Conservation (phyloP, 37 sponge, comb jelly and placozoan species). For the Chondrilla cf. caribensis region DNA sequence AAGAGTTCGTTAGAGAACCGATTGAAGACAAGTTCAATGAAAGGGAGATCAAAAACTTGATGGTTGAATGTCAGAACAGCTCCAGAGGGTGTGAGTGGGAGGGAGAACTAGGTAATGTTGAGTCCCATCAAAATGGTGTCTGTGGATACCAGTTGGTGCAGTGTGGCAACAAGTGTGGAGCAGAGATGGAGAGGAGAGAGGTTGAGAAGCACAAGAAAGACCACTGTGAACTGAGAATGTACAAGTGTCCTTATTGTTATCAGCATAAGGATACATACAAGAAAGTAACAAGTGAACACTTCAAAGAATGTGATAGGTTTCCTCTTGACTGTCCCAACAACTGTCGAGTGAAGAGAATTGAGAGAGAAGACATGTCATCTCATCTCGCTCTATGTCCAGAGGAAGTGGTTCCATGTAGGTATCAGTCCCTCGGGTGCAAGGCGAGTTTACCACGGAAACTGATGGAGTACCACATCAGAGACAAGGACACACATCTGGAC, state of each 20-base stretch:
- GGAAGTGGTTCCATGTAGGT: background rate
- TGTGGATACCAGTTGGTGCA: no score
- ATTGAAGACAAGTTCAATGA: background rate
- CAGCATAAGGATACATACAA: background rate
- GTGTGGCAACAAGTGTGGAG: no score
- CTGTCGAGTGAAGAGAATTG: background rate
- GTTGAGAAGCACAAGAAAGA: background rate
- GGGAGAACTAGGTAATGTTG: background rate
- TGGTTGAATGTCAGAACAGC: background rate
- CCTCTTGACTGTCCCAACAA: constrained; percentile 3
- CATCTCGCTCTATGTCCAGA: background rate
- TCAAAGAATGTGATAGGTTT: background rate
- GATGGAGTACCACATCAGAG: background rate
- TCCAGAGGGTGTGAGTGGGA: background rate
- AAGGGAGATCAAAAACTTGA: background rate
- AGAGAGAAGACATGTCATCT: background rate
- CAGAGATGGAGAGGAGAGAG: background rate
- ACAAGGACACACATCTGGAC: constrained; percentile 2
- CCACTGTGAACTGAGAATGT: background rate
- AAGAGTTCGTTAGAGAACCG: background rate
- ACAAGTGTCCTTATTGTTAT: background rate
- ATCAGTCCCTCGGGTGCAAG: background rate
- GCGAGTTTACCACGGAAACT: background rate
- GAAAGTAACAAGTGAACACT: background rate
- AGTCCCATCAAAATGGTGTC: background rate